Conservation (phyloP, 2,113 vertebrate species). For the Corvus cornix region DNA sequence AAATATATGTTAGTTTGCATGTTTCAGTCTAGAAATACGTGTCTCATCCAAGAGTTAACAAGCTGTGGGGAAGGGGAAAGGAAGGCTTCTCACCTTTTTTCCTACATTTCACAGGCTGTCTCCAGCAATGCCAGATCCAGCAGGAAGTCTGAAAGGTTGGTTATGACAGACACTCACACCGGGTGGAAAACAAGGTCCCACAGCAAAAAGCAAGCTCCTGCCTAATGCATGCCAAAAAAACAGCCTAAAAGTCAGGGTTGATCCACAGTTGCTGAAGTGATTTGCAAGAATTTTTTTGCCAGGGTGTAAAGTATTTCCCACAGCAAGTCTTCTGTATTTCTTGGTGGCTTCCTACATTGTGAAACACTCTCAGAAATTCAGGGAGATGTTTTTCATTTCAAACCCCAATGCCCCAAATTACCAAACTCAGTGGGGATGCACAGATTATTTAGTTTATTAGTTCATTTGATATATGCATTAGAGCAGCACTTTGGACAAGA, state of each 20-base stretch:
- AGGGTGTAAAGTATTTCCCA: not conserved
- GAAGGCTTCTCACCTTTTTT: not conserved
- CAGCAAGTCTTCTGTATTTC: not conserved
- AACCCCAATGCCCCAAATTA: rapidly evolving
- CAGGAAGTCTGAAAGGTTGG: not conserved
- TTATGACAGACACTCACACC: not conserved
- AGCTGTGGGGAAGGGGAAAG: not conserved
- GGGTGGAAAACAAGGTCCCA: not conserved
- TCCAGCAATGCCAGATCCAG: not conserved
- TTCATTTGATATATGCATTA: not conserved
- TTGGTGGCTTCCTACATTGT: not conserved
- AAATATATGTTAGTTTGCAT: not conserved
- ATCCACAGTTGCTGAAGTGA: not conserved
- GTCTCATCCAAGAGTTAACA: not conserved
- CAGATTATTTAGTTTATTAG: not conserved
- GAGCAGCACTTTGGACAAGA: not conserved
- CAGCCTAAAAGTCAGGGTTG: not conserved
- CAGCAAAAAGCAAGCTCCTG: not conserved
- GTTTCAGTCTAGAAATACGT: not conserved
- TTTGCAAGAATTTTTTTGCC: not conserved
- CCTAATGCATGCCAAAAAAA: not conserved
- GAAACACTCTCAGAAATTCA: not conserved
- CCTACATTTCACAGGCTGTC: not conserved
- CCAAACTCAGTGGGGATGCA: rapidly evolving
- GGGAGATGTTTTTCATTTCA: not conserved